Percentiles rank a stretch among this genome's conserved stretches.
These are phyloP conservation scores for Spisula subtruncata DNA, from an alignment of 2,888 invertebrate species.

Conservation along the genomic window DNA sequence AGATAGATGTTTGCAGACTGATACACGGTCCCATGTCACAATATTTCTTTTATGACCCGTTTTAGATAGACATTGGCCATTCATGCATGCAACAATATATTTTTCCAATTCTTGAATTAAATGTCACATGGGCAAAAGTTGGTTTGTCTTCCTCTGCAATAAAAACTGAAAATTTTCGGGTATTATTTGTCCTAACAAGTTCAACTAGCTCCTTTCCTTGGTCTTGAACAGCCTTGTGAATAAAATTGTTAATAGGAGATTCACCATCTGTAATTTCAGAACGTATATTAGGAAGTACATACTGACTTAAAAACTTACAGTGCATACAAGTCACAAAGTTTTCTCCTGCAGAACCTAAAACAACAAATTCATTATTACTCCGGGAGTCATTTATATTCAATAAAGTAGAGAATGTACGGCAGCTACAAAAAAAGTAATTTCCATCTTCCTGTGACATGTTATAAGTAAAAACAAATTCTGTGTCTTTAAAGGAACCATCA, in stretches of 20 bases:
- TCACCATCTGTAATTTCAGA: not conserved
- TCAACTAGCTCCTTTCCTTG: slow-evolving; percentile 29
- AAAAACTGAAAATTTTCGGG: slow-evolving; percentile 32
- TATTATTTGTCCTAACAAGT: slow-evolving; percentile 8
- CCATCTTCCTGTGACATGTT: slow-evolving; percentile 7
- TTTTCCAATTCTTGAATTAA: not conserved
- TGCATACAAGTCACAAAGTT: slow-evolving; percentile 28
- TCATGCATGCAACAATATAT: slow-evolving; percentile 27
- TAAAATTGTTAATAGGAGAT: not conserved
- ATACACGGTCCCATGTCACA: not conserved
- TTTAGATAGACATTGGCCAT: slow-evolving; percentile 2
- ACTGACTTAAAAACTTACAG: slow-evolving; percentile 22
- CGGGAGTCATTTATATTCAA: not conserved
- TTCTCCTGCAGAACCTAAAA: not conserved
- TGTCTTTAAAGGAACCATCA: not conserved
- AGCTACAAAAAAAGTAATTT: slow-evolving; percentile 25
- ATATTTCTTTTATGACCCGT: slow-evolving; percentile 21
- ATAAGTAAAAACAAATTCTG: slow-evolving; percentile 26
- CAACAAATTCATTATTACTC: not conserved
- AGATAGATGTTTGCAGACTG: slow-evolving; percentile 32
- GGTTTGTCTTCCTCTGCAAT: not conserved
- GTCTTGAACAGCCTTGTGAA: not conserved
- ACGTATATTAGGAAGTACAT: not conserved
- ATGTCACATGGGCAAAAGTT: slow-evolving; percentile 30
- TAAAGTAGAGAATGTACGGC: slow-evolving; percentile 4